Evolutionary conservation across 2,888 invertebrate genomes (phyloP).

Genomic region (Cephonodes hylas): DNA sequence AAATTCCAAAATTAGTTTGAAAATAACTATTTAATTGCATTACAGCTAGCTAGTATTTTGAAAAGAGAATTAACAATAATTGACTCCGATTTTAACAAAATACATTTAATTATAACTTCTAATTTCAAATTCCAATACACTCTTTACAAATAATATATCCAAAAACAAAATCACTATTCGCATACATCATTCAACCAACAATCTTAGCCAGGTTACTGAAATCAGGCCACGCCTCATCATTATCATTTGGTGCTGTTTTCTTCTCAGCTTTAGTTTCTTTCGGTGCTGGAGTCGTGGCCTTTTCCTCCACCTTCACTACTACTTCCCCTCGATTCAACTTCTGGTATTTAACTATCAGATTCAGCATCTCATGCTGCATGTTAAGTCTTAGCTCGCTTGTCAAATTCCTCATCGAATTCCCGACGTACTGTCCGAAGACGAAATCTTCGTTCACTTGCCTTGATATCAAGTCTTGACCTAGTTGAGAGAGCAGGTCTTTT

Average conservation of each 20-base stretch:
- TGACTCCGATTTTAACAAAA: neutral
- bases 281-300: neutral
- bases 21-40: no score
- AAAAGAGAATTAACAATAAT: neutral
- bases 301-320: constrained; percentile 22
- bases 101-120: neutral
- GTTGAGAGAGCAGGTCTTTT: constrained; percentile 54
- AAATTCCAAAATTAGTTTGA: no score
- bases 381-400: constrained; percentile 49
- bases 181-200: constrained; percentile 45
- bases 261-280: constrained; percentile 48
- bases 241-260: constrained; percentile 48
- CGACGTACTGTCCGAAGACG: constrained; percentile 72
- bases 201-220: constrained; percentile 68
- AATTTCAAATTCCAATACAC: neutral
- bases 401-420: constrained; percentile 62
- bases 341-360: constrained; percentile 59
- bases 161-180: no score
- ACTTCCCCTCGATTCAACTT: constrained; percentile 35
- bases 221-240: constrained; percentile 69
- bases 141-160: neutral
- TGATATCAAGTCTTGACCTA: constrained; percentile 60
- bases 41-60: no score
- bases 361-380: constrained; percentile 70
- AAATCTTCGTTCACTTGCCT: constrained; percentile 67